Conservation (phyloP, 2,797 vertebrate species). For the Threskiornis aethiopicus region DNA sequence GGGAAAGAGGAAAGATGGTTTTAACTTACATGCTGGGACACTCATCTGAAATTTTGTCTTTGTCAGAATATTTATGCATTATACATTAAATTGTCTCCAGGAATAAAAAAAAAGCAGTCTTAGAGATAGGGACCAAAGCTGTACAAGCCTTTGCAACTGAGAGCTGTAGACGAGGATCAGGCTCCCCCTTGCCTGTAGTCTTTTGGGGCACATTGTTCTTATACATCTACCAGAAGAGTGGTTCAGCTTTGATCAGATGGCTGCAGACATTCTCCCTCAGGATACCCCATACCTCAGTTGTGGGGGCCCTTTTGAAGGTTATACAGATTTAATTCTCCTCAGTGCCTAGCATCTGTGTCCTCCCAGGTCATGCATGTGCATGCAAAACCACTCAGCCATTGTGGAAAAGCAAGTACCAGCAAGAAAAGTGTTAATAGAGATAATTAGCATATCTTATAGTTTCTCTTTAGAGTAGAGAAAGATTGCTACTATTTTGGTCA, state of each 20-base stretch:
- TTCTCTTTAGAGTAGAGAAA: neutral
- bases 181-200: neutral
- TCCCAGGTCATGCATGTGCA: too few relatives aligned
- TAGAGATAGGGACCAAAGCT: neutral
- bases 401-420: neutral
- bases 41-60: neutral
- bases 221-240: neutral
- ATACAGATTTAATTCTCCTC: neutral
- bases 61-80: neutral
- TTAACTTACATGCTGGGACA: neutral
- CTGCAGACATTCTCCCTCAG: neutral
- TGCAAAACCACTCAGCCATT: neutral
- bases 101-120: neutral
- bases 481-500: neutral
- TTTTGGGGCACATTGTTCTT: neutral
- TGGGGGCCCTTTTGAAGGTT: neutral
- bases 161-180: neutral
- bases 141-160: neutral
- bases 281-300: rapidly evolving
- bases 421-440: neutral
- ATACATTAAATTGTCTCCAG: neutral
- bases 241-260: neutral
- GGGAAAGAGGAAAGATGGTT: neutral
- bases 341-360: neutral
- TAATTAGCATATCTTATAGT: neutral